These are phyloP conservation scores for Portunus trituberculatus DNA, from an alignment of 1,140 invertebrate genomes.

Conservation along the genomic window DNA sequence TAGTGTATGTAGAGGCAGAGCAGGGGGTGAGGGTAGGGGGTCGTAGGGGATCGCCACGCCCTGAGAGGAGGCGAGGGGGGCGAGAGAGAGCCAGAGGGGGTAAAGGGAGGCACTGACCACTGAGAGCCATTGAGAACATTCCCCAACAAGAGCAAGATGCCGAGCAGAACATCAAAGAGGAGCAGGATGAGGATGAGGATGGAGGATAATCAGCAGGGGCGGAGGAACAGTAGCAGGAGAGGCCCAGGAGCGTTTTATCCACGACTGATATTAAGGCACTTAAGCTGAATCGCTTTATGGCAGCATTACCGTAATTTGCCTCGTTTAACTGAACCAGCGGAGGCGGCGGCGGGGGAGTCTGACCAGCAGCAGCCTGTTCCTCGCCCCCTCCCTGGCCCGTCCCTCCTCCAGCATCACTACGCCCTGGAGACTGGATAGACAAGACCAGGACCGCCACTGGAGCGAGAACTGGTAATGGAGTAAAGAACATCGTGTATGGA, in stretches of 20 bases:
- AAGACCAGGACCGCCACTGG: too few species aligned
- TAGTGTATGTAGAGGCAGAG: background rate
- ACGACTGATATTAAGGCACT: background rate
- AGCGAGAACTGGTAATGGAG: too few species aligned
- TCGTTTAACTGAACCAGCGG: background rate
- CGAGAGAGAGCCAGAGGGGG: background rate
- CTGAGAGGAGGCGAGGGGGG: background rate
- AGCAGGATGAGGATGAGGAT: background rate
- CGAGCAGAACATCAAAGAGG: background rate
- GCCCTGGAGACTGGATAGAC: too few species aligned
- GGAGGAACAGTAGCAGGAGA: background rate
- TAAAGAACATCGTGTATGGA: too few species aligned
- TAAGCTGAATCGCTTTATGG: conserved; percentile 21
- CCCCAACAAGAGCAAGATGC: background rate
- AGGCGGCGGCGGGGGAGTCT: background rate
- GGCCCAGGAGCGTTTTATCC: background rate
- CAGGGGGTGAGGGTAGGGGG: background rate
- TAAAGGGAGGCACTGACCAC: background rate
- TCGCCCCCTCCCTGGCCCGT: background rate
- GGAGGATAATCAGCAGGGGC: background rate
- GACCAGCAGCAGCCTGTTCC: background rate
- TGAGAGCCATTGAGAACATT: background rate
- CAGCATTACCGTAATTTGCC: conserved; percentile 2
- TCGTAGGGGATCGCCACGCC: background rate
- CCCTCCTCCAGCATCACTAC: too few species aligned